phyloP scores from a whole-genome alignment of 1,140 invertebrate genomes.

The Scaptomyza pallida region DNA sequence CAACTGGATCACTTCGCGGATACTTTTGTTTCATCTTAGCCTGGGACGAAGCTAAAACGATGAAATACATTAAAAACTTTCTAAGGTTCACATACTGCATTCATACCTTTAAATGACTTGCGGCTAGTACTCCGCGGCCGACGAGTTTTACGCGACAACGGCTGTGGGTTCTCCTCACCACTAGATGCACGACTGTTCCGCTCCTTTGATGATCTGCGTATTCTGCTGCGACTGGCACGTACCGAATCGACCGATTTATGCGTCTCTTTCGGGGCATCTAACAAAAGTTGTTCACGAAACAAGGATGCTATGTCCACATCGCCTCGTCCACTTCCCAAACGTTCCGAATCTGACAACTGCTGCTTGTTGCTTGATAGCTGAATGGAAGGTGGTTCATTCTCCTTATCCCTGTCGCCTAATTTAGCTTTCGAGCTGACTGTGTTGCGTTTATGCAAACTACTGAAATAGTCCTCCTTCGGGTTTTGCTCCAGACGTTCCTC shows the following conservation, averaged over 20 bases:
- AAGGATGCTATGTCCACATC: slow-evolving; percentile 19
- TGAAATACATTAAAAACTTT: too few relatives aligned
- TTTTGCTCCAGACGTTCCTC: slow-evolving; percentile 67
- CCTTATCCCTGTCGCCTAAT: slow-evolving; percentile 42
- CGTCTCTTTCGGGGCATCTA: slow-evolving; percentile 33
- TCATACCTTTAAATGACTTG: slow-evolving; percentile 22
- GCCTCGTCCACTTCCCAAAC: background rate
- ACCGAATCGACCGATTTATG: background rate
- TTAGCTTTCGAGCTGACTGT: slow-evolving; percentile 79
- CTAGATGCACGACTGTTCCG: slow-evolving; percentile 28
- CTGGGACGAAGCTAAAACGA: slow-evolving; percentile 23
- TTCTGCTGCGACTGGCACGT: slow-evolving; percentile 54
- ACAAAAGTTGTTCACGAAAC: slow-evolving; percentile 50
- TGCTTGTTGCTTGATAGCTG: background rate
- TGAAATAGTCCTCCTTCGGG: slow-evolving; percentile 57
- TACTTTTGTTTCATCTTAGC: slow-evolving; percentile 21
- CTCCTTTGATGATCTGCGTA: slow-evolving; percentile 9
- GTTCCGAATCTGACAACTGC: slow-evolving; percentile 8
- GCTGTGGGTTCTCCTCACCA: slow-evolving; percentile 4
- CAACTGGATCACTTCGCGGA: slow-evolving; percentile 87
- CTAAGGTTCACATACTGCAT: too few relatives aligned
- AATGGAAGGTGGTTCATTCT: slow-evolving; percentile 24
- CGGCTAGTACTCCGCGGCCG: slow-evolving; percentile 38
- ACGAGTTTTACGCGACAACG: slow-evolving; percentile 41
- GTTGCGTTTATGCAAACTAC: slow-evolving; percentile 58